Base-by-base conservation (phyloP, 2,113 vertebrate genomes). In the Saccopteryx bilineata region DNA sequence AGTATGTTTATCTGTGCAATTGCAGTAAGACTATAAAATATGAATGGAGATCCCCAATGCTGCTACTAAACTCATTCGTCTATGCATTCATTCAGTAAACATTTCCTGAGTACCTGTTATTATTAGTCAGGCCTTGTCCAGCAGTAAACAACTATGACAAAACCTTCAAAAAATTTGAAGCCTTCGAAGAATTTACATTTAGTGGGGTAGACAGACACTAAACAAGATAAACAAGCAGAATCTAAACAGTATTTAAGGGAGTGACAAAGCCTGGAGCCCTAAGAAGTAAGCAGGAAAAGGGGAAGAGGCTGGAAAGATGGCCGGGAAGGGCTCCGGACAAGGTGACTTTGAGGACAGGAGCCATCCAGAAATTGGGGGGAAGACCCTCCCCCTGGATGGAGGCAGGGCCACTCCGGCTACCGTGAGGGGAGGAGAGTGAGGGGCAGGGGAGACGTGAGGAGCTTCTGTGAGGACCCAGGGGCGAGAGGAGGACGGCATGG, bases 201-300 rank as follows among this genome's bases (percentile, higher is more conserved):
- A 1, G 24, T 18, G 18, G 4, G 81, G 54, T 24, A 23, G 33
- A 71, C 18, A 78, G 61, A 63, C 26, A 2, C 39, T 11, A 19
- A 19, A 21, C 63, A 28, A 60, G 56, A 31, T 4, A 58, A 26
- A 50, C 11, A 3, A 46, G 69, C 48, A 46, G 56, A 56, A 48
- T 65, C 63, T 23, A 11, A 2, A 11, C 0, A 26, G 21, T 3
- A 11, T 5, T 5, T 12, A 7, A 26, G 83, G 60, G 2, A 48
- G 46, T 13, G 33, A 17, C 0, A 1, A 28, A 39, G 28, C 61
- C 84, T 21, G 54, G 54, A 1, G 2, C 19, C 17, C 9, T 6
- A 12, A 48, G 54, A 48, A 28, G 39, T 5, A 10, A 58, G 18
- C 17, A n/a, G 54, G 15, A 19, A 63, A 56, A 71, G 23, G 8